Evolutionary conservation across 2,113 vertebrate species (phyloP).

Genomic region (Anolis carolinensis): DNA sequence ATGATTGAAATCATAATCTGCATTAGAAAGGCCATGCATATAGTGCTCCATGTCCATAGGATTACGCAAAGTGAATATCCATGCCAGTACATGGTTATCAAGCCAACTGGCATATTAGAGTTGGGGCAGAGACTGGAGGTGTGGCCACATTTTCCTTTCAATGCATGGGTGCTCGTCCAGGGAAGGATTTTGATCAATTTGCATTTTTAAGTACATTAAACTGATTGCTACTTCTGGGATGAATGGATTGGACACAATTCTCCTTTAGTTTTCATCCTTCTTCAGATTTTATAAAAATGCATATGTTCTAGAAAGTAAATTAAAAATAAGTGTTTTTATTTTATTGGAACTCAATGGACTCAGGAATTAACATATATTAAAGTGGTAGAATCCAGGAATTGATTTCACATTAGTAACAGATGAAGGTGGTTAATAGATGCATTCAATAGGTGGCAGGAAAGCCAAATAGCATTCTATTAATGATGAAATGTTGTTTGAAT

Average conservation of each 20-base stretch:
- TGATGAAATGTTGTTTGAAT: background rate
- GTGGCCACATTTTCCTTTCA: background rate
- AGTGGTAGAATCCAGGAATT: too few relatives aligned
- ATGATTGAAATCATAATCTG: background rate
- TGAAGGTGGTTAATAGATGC: background rate
- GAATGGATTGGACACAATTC: too few relatives aligned
- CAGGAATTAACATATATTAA: too few relatives aligned
- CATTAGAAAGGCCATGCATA: background rate
- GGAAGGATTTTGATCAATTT: too few relatives aligned
- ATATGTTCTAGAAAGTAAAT: too few relatives aligned
- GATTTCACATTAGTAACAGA: background rate
- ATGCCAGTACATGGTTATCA: background rate
- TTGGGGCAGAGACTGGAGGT: background rate
- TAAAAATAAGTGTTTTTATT: too few relatives aligned
- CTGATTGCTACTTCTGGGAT: too few relatives aligned
- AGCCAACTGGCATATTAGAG: background rate
- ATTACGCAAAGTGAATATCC: background rate
- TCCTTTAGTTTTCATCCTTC: too few relatives aligned
- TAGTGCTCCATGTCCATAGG: background rate
- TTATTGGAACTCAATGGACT: too few relatives aligned
- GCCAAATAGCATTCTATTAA: background rate
- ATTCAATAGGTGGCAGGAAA: background rate
- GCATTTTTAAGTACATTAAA: too few relatives aligned
- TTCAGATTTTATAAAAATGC: too few relatives aligned
- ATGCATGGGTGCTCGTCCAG: too few relatives aligned